Evolutionary conservation across 2,888 invertebrate species (phyloP), one percentile per base, ranked within the genome.

Genomic region (Diarsia brunnea): DNA sequence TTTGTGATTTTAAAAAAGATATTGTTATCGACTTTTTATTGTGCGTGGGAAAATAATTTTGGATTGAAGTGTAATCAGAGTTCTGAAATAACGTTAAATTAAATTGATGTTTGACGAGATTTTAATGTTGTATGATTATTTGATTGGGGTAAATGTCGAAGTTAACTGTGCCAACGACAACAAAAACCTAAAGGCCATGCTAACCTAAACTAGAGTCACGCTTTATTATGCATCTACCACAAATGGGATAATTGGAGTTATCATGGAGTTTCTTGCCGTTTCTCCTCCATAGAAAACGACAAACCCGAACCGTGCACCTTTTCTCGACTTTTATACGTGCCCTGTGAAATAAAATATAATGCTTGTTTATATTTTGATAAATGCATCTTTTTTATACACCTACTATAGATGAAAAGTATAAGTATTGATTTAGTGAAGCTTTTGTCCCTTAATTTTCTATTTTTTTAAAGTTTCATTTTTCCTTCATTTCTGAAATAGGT

Each of bases 61-160:
- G 78, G 7, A 45, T 24, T 61, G 24, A 68, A 68, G 64, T 82
- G 70, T 78, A 82, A 73, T 70, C 68, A 69, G 73, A 45, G 7
- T 2, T 47, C 43, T 69, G 14, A 60, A 68, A 66, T 21, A 49
- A 69, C 19, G 55, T 69, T 12, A 51, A 77, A 77, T 76, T 55
- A 55, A 69, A 81, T 69, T 55, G 71, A 61, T 27, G 24, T 65
- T 69, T 81, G 72, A 81, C 45, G 81, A 81, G 49, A 24, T 77
- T 81, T 77, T 81, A 63, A 81, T 77, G 51, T 55, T 4, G 31
- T 74, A 80, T 74, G 80, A 79, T 79, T 63, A 61, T 79, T 79
- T 69, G 74, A 74, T 69, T 76, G 31, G 16, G 55, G 53, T 24
- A 71, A 64, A 75, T 71, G 64, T 27, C n/a, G 38, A 43, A 53